Percentiles rank a stretch among this genome's conserved stretches.
phyloP scores from a whole-genome alignment of 2,888 invertebrate species.

The Resseliella maxima region DNA sequence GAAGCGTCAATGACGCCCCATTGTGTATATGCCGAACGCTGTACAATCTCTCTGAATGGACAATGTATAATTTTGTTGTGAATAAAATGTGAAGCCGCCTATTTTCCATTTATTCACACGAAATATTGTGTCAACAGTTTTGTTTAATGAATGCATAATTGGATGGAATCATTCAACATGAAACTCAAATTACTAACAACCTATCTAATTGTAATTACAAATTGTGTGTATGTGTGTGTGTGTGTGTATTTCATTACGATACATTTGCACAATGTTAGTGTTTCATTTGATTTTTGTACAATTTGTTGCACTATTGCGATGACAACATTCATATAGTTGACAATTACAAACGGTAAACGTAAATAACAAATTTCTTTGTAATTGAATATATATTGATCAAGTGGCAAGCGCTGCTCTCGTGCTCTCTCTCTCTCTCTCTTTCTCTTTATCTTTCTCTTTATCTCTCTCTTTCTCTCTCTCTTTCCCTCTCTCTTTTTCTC shows the following conservation, averaged over 20 bases:
- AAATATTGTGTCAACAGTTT: constrained; percentile 35
- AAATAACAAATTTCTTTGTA: not conserved
- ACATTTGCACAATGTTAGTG: too few relatives aligned
- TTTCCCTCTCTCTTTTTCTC: too few relatives aligned
- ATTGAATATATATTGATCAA: not conserved
- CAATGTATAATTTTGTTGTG: not conserved
- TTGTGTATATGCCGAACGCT: too few relatives aligned
- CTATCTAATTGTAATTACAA: not conserved
- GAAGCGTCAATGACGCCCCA: too few relatives aligned
- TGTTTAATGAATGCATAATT: constrained; percentile 37
- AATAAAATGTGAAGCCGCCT: constrained; percentile 16
- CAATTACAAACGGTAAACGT: not conserved
- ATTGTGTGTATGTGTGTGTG: not conserved
- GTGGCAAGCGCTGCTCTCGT: too few relatives aligned
- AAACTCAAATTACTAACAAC: constrained; percentile 34
- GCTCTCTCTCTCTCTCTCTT: too few relatives aligned
- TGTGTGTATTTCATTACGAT: too few relatives aligned
- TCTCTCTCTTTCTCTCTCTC: too few relatives aligned
- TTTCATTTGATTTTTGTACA: not conserved
- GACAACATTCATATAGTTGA: not conserved
- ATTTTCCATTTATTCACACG: constrained; percentile 35
- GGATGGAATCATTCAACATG: constrained; percentile 23
- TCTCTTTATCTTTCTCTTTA: too few relatives aligned
- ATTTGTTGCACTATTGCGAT: not conserved
- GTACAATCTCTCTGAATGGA: not conserved